Evolutionary conservation across 2,888 invertebrate species (phyloP).

Genomic region (Celastrina argiolus): DNA sequence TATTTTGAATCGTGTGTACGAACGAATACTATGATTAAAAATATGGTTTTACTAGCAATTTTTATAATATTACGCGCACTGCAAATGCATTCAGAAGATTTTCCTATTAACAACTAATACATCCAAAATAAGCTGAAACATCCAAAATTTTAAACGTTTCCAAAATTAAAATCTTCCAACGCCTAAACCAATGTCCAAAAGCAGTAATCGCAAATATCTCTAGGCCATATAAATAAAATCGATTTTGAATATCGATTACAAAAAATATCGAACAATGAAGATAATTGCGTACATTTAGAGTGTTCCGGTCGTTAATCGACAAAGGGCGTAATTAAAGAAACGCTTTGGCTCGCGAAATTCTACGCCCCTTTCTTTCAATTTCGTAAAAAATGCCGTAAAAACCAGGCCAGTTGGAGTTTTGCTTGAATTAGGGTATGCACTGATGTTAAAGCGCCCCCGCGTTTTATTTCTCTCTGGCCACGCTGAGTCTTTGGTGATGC

Average conservation of each 20-base stretch:
- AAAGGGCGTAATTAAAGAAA: conserved; percentile 63
- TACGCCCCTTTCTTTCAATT: conserved; percentile 47
- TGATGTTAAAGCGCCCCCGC: not conserved
- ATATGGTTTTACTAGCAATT: no score
- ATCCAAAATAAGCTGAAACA: no score
- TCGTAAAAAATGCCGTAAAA: conserved; percentile 47
- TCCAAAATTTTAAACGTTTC: no score
- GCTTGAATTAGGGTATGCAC: not conserved
- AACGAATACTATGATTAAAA: no score
- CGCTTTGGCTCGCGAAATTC: conserved; percentile 53
- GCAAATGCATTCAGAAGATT: no score
- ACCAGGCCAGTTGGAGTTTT: conserved; percentile 36
- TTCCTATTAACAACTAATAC: no score
- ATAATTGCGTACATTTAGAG: conserved; percentile 36
- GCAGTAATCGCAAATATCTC: not conserved
- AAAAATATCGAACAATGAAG: conserved; percentile 29
- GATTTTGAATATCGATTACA: conserved; percentile 28
- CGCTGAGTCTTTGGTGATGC: no score
- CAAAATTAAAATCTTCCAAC: no score
- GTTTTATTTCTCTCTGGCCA: not conserved
- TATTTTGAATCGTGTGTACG: no score
- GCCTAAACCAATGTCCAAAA: no score
- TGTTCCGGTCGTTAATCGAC: conserved; percentile 47
- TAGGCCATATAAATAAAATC: conserved; percentile 9
- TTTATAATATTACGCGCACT: no score